Percentiles rank a stretch among this genome's conserved stretches.
Conservation (phyloP, 2,113 vertebrate species). For the Corythoichthys haematopterus region DNA sequence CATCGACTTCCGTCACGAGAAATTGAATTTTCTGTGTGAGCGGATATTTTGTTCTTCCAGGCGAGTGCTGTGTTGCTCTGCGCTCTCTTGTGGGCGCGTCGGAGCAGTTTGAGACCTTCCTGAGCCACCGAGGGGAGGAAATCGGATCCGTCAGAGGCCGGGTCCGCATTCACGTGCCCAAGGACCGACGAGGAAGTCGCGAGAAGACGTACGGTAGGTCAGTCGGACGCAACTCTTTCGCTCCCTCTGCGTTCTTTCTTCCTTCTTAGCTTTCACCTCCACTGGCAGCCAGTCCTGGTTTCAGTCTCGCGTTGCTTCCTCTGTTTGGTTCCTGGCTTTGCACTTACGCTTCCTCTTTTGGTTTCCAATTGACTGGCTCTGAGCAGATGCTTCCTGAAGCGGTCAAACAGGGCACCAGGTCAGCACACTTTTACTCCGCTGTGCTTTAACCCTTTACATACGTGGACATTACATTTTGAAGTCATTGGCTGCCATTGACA, state of each 20-base stretch:
- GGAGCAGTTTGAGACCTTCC: constrained; percentile 80
- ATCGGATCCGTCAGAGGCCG: constrained; percentile 81
- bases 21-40: background rate
- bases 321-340: constrained; percentile 65
- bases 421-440: constrained; percentile 21
- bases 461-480: background rate
- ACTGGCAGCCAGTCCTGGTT: constrained; percentile 22
- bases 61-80: constrained; percentile 78
- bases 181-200: constrained; percentile 59
- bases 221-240: constrained; percentile 1
- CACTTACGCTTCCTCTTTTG: constrained; percentile 69
- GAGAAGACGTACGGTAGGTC: constrained; percentile 77
- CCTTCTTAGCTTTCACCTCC: constrained; percentile 42
- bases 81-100: constrained; percentile 52
- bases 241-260: constrained; percentile 53
- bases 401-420: constrained; percentile 50
- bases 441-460: constrained; percentile 11
- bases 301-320: constrained; percentile 53
- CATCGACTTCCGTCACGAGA: constrained; percentile 2
- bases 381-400: constrained; percentile 71
- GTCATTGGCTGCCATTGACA: too few relatives aligned
- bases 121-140: constrained; percentile 82
- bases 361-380: constrained; percentile 47
- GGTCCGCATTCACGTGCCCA: constrained; percentile 72
- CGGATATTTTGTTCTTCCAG: constrained; percentile 46